Base-by-base conservation (phyloP, 2,113 vertebrate genomes). In the Apteryx mantelli region DNA sequence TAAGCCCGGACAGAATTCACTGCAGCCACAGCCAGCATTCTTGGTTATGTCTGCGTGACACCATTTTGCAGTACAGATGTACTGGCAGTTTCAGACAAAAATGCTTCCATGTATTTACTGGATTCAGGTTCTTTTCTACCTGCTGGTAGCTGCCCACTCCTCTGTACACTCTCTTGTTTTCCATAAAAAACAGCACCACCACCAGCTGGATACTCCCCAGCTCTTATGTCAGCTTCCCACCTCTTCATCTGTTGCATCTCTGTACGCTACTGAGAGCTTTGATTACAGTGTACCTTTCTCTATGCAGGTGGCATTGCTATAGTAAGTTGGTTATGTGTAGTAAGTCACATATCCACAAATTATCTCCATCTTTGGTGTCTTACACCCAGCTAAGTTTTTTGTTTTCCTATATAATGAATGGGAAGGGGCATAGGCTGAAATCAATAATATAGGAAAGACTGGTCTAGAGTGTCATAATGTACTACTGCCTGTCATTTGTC, bases 211-310 rank as follows among this genome's bases (percentile, higher is more conserved):
- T 77, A 26, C 48, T 93, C 61, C 48, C 70, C 63, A 69, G 82
- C 70, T 89, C 82, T 89, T 80, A 32, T 38, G 58, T 87, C 71
- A 95, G 3, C 53, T 91, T 46, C 48, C 44, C 1, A 0, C 84
- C 87, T 89, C 84, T 53, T 96, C 87, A 94, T 85, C 91, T 94
- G 89, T 69, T 76, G 16, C 79, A 69, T 64, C 71, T 69, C 85
- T 70, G 85, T 79, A 24, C 21, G 2, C 70, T 65, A 58, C 85
- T 1, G 6, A 82, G 86, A 85, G 70, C 58, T 76, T 26, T 88
- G 74, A 82, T 82, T 52, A 16, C 58, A 73, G 66, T 0, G 0
- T 40, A 68, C 63, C 53, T 53, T 84, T 53, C 77, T 85, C 82
- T 46, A 65, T 44, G 74, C 86, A 85, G 75, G 78, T 75, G 65